Conservation (phyloP, 2,113 vertebrate species). For the Caranx ignobilis region DNA sequence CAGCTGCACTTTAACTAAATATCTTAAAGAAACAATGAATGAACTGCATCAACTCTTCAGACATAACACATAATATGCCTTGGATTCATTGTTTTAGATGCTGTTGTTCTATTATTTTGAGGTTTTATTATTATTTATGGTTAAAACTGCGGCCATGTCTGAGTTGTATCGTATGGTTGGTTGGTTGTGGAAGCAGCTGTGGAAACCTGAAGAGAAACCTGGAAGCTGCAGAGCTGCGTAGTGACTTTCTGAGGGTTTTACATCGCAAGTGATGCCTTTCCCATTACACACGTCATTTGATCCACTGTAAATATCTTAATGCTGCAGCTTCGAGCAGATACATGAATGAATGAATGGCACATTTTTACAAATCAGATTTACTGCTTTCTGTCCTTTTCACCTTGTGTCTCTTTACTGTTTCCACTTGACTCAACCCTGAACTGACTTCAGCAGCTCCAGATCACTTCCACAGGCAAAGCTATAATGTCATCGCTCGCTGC, state of each 20-base stretch:
- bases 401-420: background rate
- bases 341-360: background rate
- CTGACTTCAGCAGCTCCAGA: constrained; percentile 1
- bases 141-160: too few relatives aligned
- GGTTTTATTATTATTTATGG: too few relatives aligned
- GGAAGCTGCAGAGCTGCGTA: background rate
- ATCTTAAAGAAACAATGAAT: background rate
- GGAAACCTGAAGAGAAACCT: background rate
- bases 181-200: too few relatives aligned
- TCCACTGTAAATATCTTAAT: background rate
- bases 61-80: too few relatives aligned
- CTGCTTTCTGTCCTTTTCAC: background rate
- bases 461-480: constrained; percentile 52
- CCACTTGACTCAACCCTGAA: constrained; percentile 6
- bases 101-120: too few relatives aligned
- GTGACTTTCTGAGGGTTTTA: background rate
- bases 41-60: background rate
- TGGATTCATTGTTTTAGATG: too few relatives aligned
- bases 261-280: background rate
- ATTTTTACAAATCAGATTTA: background rate
- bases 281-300: background rate
- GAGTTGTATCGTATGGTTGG: too few relatives aligned
- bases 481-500: constrained; percentile 32
- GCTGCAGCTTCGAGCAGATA: too few relatives aligned
- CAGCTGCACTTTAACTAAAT: background rate